Conservation (phyloP, 2,113 vertebrate species). For the Tauraco erythrolophus region DNA sequence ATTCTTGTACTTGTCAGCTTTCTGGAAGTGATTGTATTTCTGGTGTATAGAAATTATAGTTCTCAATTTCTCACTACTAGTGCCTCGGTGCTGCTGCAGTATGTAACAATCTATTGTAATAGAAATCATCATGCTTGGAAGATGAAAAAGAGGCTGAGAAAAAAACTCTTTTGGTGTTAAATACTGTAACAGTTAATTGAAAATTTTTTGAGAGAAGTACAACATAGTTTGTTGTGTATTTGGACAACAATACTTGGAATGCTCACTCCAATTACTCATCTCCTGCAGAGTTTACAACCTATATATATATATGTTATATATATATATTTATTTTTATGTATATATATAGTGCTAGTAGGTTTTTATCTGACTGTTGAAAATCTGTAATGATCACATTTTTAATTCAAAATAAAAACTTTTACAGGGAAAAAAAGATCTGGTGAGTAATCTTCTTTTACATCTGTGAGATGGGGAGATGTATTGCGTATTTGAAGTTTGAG, state of each 20-base stretch:
- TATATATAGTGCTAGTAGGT: background rate
- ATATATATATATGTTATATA: background rate
- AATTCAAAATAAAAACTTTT: background rate
- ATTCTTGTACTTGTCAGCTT: background rate
- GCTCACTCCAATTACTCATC: background rate
- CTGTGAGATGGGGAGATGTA: background rate
- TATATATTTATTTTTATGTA: too few species aligned
- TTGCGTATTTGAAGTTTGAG: background rate
- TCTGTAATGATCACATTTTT: background rate
- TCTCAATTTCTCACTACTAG: accelerated
- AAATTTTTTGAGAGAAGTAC: background rate
- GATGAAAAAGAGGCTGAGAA: background rate
- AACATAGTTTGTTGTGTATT: background rate
- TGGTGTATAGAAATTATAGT: background rate
- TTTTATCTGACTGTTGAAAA: slow-evolving; percentile 12
- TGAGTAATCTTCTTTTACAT: background rate
- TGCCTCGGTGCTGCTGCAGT: background rate
- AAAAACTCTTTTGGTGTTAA: background rate
- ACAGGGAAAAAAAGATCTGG: background rate
- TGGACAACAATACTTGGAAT: background rate
- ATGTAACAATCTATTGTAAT: background rate
- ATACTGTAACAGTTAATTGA: background rate
- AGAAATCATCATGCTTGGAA: background rate
- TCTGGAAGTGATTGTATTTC: background rate
- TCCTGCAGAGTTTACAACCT: background rate